Evolutionary conservation across 2,113 vertebrate genomes (phyloP).

Genomic region (Albula glossodonta): DNA sequence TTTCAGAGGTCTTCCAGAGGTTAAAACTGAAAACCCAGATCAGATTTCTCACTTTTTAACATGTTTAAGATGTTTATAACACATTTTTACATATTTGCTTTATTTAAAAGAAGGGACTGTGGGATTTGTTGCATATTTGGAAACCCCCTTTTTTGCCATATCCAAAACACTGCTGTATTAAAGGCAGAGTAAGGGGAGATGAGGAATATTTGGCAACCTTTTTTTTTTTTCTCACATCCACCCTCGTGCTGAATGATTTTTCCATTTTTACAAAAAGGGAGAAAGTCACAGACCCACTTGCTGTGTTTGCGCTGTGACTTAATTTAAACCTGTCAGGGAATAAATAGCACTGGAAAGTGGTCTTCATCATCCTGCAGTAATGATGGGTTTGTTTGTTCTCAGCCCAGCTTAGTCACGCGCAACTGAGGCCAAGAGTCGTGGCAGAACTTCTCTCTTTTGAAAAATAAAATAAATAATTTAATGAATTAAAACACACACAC

Average conservation of each 20-base stretch:
- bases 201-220: neutral
- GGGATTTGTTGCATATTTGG: neutral
- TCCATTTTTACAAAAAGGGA: constrained; percentile 1
- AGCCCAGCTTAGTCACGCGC: neutral
- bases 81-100: neutral
- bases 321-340: neutral
- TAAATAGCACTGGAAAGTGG: neutral
- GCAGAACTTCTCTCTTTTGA: neutral
- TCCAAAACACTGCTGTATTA: too few relatives aligned
- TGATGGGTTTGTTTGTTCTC: constrained; percentile 1
- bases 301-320: neutral
- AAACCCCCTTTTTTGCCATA: neutral
- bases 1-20: too few relatives aligned
- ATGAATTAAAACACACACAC: neutral
- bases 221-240: neutral
- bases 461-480: neutral
- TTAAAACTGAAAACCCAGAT: too few relatives aligned
- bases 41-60: neutral
- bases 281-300: neutral
- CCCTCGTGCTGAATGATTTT: constrained; percentile 9
- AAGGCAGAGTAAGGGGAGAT: neutral
- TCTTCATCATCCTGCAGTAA: neutral
- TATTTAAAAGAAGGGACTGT: neutral
- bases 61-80: neutral
- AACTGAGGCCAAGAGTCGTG: neutral